phyloP scores from a whole-genome alignment of 2,797 vertebrate genomes.

The Carduelis carduelis region DNA sequence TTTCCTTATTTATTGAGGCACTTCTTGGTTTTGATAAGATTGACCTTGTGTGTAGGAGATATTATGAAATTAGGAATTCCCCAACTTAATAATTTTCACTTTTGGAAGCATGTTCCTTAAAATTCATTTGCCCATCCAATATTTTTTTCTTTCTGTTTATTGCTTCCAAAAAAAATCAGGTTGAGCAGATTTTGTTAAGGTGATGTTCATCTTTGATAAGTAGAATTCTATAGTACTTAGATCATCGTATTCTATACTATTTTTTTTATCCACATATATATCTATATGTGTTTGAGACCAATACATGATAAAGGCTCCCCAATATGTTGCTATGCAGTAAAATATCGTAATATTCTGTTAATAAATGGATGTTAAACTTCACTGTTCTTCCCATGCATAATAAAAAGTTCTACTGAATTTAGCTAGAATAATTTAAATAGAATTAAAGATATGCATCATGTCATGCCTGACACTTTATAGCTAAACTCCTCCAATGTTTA shows the following conservation, averaged over 20 bases:
- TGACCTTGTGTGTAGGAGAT: not conserved
- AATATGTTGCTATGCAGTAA: not conserved
- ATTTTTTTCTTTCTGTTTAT: not conserved
- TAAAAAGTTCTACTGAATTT: not conserved
- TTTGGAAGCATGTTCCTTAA: not conserved
- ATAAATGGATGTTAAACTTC: not conserved
- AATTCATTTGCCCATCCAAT: not conserved
- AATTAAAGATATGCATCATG: not conserved
- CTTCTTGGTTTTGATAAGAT: not conserved
- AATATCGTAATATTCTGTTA: not conserved
- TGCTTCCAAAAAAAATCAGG: not conserved
- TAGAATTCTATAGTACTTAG: not conserved
- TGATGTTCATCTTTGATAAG: not conserved
- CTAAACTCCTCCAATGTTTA: not conserved
- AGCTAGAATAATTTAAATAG: not conserved
- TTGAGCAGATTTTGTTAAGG: not conserved
- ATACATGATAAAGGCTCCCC: not conserved
- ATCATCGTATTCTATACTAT: not conserved
- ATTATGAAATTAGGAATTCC: not conserved
- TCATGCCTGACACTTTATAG: not conserved
- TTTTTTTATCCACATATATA: not conserved
- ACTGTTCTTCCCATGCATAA: not conserved
- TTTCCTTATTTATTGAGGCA: not conserved
- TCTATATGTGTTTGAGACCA: not conserved
- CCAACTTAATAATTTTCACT: not conserved